Evolutionary conservation across 2,888 invertebrate genomes (phyloP).

Genomic region (Lathronympha strigana): DNA sequence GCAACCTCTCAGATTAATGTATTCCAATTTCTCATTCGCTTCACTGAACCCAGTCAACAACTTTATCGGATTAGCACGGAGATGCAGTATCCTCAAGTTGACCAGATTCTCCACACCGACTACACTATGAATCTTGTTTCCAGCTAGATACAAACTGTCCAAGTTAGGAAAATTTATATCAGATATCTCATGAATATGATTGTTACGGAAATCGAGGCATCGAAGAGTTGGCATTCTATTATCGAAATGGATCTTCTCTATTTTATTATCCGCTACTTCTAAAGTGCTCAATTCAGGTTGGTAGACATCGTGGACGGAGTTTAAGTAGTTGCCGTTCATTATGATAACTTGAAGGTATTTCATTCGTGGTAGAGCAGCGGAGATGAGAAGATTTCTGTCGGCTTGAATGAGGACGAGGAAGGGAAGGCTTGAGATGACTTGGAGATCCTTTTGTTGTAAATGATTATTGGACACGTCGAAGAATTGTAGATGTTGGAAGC

Average conservation of each 20-base stretch:
- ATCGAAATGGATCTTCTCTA: constrained; percentile 61
- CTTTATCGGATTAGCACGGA: constrained; percentile 87
- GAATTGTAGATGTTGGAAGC: constrained; percentile 83
- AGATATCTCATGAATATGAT: constrained; percentile 72
- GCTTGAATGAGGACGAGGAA: constrained; percentile 84
- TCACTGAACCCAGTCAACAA: constrained; percentile 80
- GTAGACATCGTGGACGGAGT: constrained; percentile 75
- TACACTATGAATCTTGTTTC: constrained; percentile 87
- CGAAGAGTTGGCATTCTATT: constrained; percentile 69
- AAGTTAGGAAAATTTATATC: constrained; percentile 80
- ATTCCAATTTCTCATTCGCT: constrained; percentile 71
- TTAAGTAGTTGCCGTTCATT: constrained; percentile 81
- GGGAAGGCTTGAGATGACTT: constrained; percentile 78
- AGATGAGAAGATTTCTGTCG: constrained; percentile 79
- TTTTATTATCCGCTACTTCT: constrained; percentile 81
- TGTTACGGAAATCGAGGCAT: constrained; percentile 82
- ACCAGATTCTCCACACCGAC: constrained; percentile 84
- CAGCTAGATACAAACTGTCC: constrained; percentile 89
- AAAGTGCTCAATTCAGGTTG: constrained; percentile 83
- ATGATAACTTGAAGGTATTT: constrained; percentile 85
- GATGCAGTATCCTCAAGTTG: constrained; percentile 87
- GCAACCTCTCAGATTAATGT: constrained; percentile 84
- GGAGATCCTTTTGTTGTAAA: constrained; percentile 74
- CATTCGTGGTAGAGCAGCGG: constrained; percentile 77
- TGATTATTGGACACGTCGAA: constrained; percentile 84